Base-by-base conservation (phyloP, 1,140 invertebrate genomes). In the Limonius californicus region DNA sequence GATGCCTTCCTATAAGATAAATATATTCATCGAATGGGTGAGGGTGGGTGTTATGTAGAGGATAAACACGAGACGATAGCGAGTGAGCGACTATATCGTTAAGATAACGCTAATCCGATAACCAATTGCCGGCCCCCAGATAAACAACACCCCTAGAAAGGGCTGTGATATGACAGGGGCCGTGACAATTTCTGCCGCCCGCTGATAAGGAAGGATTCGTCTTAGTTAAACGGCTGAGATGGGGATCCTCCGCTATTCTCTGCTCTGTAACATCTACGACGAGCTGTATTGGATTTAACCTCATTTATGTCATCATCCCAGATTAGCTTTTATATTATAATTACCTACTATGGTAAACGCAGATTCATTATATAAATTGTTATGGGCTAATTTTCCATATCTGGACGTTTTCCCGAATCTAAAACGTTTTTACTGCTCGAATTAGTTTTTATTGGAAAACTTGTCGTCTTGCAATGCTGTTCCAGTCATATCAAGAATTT, bases 91-190 rank as follows among this genome's bases (percentile, higher is more conserved):
- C 71, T 71, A 71, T 71, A 72, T 72, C 71, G 68, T 71, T 70
- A 67, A 72, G 71, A 72, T 72, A 72, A 72, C 68, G 68, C 65
- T 71, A 72, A 72, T 72, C 71, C 71, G 71, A 71, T 72, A 71
- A 71, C 63, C 69, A 68, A 72, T 72, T 71, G 67, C 69, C 62
- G 63, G 55, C 62, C 63, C 65, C 68, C 67, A 67, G 45, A 50
- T 50, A 50, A 50, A 50, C 45, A 50, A 50, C 45, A 50, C 45
- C 45, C 45, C 45, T 21, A 50, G 45, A 50, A 50, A 50, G 60
- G 60, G 42, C 50, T 27, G 42, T 61, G 69, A 69, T 69, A 69
- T 72, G 69, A 72, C 70, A 67, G 69, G 64, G 68, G 64, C 69
- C 68, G 70, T 70, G 70, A 72, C 70, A 72, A 72, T 72, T 66